Percentiles rank a stretch among this genome's conserved stretches.
Evolutionary conservation across 2,797 vertebrate species (phyloP).

Genomic region (Prunella strophiata): DNA sequence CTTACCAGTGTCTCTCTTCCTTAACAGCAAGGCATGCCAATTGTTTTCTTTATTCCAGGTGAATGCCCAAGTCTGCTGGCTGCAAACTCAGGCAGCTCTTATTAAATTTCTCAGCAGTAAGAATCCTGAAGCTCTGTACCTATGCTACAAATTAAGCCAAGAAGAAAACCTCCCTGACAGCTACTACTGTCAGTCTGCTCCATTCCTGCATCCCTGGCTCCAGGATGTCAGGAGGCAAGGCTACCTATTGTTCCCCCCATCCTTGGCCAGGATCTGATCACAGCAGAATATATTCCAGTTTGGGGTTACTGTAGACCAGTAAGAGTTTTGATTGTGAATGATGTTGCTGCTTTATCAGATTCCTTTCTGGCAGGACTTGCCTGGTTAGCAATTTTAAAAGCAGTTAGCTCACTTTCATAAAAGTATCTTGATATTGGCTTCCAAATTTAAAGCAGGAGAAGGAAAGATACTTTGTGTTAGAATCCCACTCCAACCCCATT

Average conservation of each 20-base stretch:
- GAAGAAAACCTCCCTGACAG: background rate
- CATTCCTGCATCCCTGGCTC: background rate
- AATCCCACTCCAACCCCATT: background rate
- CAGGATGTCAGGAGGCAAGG: background rate
- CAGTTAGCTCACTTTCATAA: background rate
- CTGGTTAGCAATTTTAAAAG: background rate
- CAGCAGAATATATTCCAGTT: background rate
- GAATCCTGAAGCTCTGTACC: background rate
- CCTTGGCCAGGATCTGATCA: background rate
- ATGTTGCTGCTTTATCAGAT: background rate
- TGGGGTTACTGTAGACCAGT: background rate
- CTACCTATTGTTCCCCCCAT: fast-evolving
- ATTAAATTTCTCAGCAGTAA: background rate
- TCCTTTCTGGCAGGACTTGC: background rate
- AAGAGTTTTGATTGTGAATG: background rate
- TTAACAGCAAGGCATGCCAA: background rate
- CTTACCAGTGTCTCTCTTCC: background rate
- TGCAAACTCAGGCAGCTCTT: background rate
- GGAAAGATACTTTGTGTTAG: background rate
- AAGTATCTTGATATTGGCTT: background rate
- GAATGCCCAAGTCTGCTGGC: background rate
- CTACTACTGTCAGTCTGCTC: background rate
- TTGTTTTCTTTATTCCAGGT: background rate
- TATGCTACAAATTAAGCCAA: background rate
- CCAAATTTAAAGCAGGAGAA: background rate